Percentiles rank a stretch among this genome's conserved stretches.
Conservation (phyloP, 2,797 vertebrate genomes). For the Sebastes diploproa region DNA sequence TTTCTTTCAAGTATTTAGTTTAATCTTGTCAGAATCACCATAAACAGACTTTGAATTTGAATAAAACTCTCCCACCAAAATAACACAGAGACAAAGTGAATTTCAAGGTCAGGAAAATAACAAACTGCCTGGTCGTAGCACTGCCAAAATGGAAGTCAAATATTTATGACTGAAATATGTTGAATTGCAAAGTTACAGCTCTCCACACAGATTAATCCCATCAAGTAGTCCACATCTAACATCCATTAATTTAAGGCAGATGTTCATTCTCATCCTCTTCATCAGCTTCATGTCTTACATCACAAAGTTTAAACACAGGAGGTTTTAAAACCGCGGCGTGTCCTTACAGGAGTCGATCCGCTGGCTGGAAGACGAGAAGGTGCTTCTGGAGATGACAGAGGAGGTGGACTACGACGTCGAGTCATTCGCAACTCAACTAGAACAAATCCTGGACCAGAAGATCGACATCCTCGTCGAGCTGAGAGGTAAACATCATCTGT, state of each 20-base stretch:
- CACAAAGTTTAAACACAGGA: background rate
- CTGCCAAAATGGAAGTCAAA: background rate
- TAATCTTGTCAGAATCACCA: background rate
- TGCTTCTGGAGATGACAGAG: conserved; percentile 96
- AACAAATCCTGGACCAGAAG: conserved; percentile 96
- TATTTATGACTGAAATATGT: background rate
- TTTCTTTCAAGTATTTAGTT: background rate
- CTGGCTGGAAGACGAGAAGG: conserved; percentile 96
- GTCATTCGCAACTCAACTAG: conserved; percentile 91
- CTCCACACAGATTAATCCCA: background rate
- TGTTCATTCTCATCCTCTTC: too few species aligned
- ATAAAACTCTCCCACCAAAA: background rate
- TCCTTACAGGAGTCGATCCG: conserved; percentile 91
- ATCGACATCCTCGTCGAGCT: conserved; percentile 93
- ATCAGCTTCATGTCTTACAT: background rate
- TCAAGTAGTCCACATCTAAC: background rate
- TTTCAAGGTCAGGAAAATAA: background rate
- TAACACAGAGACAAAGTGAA: background rate
- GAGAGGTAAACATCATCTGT: conserved; percentile 81
- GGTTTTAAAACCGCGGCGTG: background rate
- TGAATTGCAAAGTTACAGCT: background rate
- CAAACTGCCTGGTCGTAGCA: background rate
- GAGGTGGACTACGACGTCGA: conserved; percentile 98
- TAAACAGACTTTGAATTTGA: background rate
- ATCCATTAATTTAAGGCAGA: too few species aligned